Conservation (phyloP, 2,888 invertebrate species). For the Stenodera caucasica region DNA sequence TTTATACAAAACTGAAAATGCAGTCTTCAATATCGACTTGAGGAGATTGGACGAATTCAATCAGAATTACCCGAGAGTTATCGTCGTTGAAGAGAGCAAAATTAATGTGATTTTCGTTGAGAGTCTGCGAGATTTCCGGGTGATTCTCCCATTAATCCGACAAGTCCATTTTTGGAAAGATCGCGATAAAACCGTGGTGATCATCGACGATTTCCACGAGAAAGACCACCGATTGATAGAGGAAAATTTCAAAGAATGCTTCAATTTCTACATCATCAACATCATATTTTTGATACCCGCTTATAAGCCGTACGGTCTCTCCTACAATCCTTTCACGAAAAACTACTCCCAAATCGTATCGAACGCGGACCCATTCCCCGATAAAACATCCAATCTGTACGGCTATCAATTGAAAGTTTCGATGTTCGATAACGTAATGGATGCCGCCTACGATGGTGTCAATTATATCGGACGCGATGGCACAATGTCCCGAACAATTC, state of each 20-base stretch:
- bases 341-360: conserved; percentile 3
- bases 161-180: conserved; percentile 24
- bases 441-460: conserved; percentile 12
- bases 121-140: conserved; percentile 12
- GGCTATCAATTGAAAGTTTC: conserved; percentile 26
- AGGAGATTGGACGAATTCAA: conserved; percentile 11
- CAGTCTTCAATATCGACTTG: conserved; percentile 15
- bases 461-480: conserved; percentile 27
- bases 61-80: neutral
- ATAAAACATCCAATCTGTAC: conserved; percentile 21
- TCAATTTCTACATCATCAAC: conserved; percentile 18
- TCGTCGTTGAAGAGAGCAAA: conserved; percentile 34
- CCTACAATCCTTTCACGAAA: conserved; percentile 22
- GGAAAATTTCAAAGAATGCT: conserved; percentile 14
- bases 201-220: conserved; percentile 9
- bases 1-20: conserved; percentile 7
- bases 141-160: conserved; percentile 2
- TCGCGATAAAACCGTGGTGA: conserved; percentile 14
- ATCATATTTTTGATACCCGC: conserved; percentile 11
- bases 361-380: conserved; percentile 12
- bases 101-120: conserved; percentile 21
- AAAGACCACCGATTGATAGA: neutral
- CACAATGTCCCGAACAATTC: conserved; percentile 21
- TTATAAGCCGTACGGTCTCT: conserved; percentile 4
- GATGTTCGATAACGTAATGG: conserved; percentile 28